A percentile compares a stretch with the other conserved stretches of the same genome.
Evolutionary conservation across 2,888 invertebrate species (phyloP).

Genomic region (Eucera pruinosa): DNA sequence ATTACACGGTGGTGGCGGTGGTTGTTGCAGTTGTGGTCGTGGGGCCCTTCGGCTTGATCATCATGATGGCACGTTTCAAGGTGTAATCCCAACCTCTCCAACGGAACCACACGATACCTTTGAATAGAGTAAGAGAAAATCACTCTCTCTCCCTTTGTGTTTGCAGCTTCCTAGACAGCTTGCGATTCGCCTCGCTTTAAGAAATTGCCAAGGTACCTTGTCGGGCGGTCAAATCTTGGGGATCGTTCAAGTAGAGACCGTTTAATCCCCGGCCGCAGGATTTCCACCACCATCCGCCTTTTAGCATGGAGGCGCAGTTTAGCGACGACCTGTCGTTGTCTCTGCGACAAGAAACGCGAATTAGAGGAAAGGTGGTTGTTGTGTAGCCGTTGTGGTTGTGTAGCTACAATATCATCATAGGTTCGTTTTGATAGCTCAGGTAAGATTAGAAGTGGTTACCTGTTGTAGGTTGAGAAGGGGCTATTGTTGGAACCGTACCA

Average conservation of each 20-base stretch:
- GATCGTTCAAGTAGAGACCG: slow-evolving; percentile 94
- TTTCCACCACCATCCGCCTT: slow-evolving; percentile 98
- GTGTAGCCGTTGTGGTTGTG: too few relatives aligned
- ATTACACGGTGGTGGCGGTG: slow-evolving; percentile 77
- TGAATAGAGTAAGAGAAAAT: not conserved
- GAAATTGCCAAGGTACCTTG: too few relatives aligned
- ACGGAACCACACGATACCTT: slow-evolving; percentile 97
- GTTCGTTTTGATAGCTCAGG: too few relatives aligned
- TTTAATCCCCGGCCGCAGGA: slow-evolving; percentile 96
- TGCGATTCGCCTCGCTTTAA: too few relatives aligned
- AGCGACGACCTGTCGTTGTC: slow-evolving; percentile 96
- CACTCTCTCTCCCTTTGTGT: too few relatives aligned
- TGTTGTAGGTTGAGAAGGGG: slow-evolving; percentile 96
- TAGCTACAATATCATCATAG: too few relatives aligned
- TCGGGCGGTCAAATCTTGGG: slow-evolving; percentile 94
- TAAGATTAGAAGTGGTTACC: slow-evolving; percentile 84
- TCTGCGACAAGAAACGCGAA: slow-evolving; percentile 84
- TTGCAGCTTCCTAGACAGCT: too few relatives aligned
- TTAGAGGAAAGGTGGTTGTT: too few relatives aligned
- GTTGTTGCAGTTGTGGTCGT: slow-evolving; percentile 72
- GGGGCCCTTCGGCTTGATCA: slow-evolving; percentile 93
- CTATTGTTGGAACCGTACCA: slow-evolving; percentile 98
- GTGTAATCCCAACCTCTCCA: slow-evolving; percentile 98
- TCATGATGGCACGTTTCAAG: slow-evolving; percentile 94
- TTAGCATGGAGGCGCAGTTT: slow-evolving; percentile 96